Conservation (phyloP, 2,797 vertebrate species). For the Hyperoplus immaculatus region DNA sequence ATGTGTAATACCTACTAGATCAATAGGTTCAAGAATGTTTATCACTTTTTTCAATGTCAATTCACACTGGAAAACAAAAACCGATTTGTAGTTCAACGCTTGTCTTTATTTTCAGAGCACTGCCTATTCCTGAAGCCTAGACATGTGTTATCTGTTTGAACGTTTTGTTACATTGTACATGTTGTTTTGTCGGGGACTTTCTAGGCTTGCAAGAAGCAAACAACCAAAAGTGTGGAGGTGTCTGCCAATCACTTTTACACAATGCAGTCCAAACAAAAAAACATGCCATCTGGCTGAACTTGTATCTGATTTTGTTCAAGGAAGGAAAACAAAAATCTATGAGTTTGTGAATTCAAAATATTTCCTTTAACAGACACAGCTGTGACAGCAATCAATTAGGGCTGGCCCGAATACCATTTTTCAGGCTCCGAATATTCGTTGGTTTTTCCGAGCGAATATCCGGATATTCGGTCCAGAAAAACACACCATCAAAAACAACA, state of each 20-base stretch:
- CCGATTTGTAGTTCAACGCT: not conserved
- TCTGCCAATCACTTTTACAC: conserved; percentile 9
- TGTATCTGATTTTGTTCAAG: not conserved
- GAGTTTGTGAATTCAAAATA: not conserved
- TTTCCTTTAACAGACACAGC: not conserved
- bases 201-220: not conserved
- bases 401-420: no score
- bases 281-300: conserved; percentile 3
- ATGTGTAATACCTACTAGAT: not conserved
- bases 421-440: no score
- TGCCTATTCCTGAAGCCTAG: not conserved
- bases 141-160: not conserved
- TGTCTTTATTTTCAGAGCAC: not conserved
- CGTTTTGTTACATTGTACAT: not conserved
- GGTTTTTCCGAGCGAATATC: no score
- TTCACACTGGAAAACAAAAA: not conserved
- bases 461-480: no score
- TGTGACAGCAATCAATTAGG: conserved; percentile 2
- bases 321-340: not conserved
- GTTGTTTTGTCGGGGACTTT: not conserved
- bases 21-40: conserved; percentile 3
- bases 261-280: not conserved
- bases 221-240: not conserved
- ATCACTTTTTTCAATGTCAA: not conserved
- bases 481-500: no score